A percentile compares a stretch with the other conserved stretches of the same genome.
These are phyloP conservation scores for Sphaeridia pumilis DNA, from an alignment of 2,888 invertebrate species.

Conservation along the genomic window DNA sequence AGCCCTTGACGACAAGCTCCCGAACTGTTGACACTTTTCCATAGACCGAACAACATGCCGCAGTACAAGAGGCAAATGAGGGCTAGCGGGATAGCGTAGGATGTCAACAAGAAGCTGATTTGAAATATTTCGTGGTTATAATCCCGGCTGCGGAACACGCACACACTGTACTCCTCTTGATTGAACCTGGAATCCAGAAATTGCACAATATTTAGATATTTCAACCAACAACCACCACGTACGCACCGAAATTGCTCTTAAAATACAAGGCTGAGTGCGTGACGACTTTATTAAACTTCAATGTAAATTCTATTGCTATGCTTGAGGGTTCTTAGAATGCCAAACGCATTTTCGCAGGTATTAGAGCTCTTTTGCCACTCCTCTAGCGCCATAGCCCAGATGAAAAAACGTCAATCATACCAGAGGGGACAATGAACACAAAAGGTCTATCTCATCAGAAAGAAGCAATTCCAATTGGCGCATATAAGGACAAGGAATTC, in stretches of 20 bases:
- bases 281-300: no score
- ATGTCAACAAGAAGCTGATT: constrained; percentile 73
- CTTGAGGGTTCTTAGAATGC: no score
- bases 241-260: neutral
- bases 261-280: neutral
- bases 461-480: no score
- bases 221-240: neutral
- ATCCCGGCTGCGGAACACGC: constrained; percentile 52
- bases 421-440: no score
- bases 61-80: constrained; percentile 78
- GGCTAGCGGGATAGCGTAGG: constrained; percentile 75
- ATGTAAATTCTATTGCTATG: no score
- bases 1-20: constrained; percentile 73
- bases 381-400: no score
- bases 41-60: constrained; percentile 74
- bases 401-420: no score
- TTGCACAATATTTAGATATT: constrained; percentile 6
- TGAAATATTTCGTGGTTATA: constrained; percentile 42
- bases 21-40: constrained; percentile 61
- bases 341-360: no score
- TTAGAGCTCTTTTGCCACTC: no score
- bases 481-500: no score
- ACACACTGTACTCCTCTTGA: constrained; percentile 54
- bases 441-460: no score
- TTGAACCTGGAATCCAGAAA: constrained; percentile 37